phyloP scores from a whole-genome alignment of 2,888 invertebrate species.

The Lasioglossum villosulum region DNA sequence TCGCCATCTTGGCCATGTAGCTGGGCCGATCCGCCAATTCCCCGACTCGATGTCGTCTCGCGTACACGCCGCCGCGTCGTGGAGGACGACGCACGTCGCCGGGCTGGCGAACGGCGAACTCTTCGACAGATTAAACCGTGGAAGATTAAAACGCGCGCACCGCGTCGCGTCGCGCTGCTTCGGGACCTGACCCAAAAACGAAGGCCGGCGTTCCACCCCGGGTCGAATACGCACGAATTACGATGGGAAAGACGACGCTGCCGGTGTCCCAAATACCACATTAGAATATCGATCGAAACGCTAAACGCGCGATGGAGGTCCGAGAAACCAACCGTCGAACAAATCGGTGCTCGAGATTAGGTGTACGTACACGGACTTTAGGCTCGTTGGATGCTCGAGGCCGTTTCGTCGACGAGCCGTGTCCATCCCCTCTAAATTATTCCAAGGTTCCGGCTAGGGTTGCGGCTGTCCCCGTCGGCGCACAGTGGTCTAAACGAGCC shows the following conservation, averaged over 20 bases:
- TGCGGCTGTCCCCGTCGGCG: neutral
- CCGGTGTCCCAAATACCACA: conserved; percentile 1
- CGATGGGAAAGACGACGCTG: neutral
- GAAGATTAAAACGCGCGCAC: conserved; percentile 9
- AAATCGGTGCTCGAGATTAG: neutral
- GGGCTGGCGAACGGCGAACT: conserved; percentile 13
- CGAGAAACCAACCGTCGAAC: neutral
- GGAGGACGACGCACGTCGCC: conserved; percentile 2
- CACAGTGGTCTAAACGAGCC: too few species aligned
- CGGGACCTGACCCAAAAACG: conserved; percentile 5
- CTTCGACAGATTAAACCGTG: conserved; percentile 21
- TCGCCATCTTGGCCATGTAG: conserved; percentile 80
- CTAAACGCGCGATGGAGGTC: neutral
- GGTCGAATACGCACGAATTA: conserved; percentile 2
- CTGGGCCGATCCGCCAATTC: neutral
- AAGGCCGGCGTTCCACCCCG: neutral
- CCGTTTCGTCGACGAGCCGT: neutral
- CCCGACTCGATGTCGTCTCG: neutral
- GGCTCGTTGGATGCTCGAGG: neutral
- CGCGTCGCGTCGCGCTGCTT: neutral
- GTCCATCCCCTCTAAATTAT: neutral
- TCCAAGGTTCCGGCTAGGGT: neutral
- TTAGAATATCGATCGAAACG: neutral
- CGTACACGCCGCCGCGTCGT: neutral
- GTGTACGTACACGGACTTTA: neutral